Evolutionary conservation across 2,797 vertebrate species (phyloP).

Genomic region (Poecilia picta): DNA sequence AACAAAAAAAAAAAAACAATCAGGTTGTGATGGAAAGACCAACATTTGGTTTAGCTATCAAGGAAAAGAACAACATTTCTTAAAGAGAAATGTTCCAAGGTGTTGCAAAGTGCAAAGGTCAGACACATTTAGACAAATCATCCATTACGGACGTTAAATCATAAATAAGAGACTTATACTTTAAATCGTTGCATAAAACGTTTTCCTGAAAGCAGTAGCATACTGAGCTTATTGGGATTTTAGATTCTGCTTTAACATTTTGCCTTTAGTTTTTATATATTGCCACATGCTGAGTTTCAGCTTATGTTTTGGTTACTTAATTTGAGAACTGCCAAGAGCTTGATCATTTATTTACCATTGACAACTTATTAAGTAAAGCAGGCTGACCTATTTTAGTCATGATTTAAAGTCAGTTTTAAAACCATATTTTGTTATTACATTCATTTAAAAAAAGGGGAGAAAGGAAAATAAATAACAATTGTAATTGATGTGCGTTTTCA

Average conservation of each 20-base stretch:
- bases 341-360: neutral
- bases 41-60: neutral
- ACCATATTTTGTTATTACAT: neutral
- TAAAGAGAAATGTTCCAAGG: neutral
- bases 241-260: neutral
- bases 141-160: neutral
- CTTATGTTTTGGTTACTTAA: neutral
- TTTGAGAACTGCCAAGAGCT: neutral
- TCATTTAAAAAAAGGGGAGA: neutral
- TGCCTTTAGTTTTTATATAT: neutral
- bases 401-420: neutral
- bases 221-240: neutral
- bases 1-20: neutral
- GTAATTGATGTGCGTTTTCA: constrained; percentile 26
- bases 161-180: neutral
- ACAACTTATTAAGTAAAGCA: neutral
- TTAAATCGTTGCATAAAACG: neutral
- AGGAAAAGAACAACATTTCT: neutral
- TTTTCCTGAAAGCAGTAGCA: neutral
- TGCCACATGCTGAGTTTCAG: neutral
- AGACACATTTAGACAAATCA: neutral
- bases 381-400: neutral
- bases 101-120: neutral
- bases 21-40: neutral
- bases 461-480: constrained; percentile 27